Conservation (phyloP, 2,797 vertebrate species). For the Pangasius sanitwongsei region DNA sequence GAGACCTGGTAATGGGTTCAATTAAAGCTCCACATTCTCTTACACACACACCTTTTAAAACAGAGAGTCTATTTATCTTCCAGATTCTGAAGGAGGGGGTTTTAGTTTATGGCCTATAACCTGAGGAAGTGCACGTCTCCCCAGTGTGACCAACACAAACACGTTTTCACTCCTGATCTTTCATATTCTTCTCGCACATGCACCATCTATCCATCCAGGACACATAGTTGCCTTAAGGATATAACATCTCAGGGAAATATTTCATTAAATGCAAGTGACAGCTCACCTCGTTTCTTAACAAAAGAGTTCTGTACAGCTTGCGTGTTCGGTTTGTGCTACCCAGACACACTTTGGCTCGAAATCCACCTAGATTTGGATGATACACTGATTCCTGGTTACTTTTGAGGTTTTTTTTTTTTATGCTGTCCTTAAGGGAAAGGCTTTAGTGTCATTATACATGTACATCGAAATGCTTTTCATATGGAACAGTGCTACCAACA, state of each 20-base stretch:
- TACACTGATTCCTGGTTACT: background rate
- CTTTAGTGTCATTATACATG: background rate
- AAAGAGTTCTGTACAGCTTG: background rate
- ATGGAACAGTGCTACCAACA: too few species aligned
- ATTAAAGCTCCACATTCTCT: conserved; percentile 65
- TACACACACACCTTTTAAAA: conserved; percentile 58
- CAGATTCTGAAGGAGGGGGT: conserved; percentile 50
- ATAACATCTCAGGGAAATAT: background rate
- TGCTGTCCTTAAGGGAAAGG: background rate
- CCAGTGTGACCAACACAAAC: conserved; percentile 50
- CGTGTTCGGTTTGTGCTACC: background rate
- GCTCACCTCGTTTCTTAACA: background rate
- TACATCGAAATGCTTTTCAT: background rate
- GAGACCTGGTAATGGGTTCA: conserved; percentile 66
- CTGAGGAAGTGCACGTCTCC: conserved; percentile 49
- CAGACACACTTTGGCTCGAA: background rate
- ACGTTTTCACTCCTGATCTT: conserved; percentile 33
- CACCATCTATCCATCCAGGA: conserved; percentile 28
- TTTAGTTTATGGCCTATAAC: conserved; percentile 47
- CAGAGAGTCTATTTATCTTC: conserved; percentile 66
- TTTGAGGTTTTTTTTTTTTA: too few species aligned
- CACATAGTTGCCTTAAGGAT: background rate
- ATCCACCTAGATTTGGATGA: background rate
- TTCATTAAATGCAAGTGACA: conserved; percentile 8
- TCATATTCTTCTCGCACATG: conserved; percentile 4